Evolutionary conservation across 2,888 invertebrate species (phyloP), one percentile per base, ranked within the genome.

Genomic region (Athetis lepigone): DNA sequence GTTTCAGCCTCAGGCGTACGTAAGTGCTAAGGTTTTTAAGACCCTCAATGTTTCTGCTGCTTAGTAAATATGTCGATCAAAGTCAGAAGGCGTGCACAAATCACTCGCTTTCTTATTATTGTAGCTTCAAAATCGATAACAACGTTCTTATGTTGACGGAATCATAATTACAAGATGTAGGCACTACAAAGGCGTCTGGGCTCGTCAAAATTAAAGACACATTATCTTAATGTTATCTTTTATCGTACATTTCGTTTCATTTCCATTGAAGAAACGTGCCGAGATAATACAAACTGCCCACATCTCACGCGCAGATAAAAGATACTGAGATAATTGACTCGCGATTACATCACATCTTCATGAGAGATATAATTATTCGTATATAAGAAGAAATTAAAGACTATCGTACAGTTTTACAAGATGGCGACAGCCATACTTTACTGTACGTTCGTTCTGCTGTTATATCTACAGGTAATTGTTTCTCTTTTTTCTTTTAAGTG

Each of bases 371-470:
- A 88, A 88, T 82, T 82, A 82, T 80, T 85, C 81, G 78, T 86
- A 87, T 89, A 88, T 87, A 88, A 87, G 80, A 82, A 80, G 66
- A 71, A 65, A 75, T 74, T 67, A 67, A 74, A 79, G 63, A 77
- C 47, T 78, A 85, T 80, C 83, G 76, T 75, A 79, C 81, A 86
- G 80, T 80, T 89, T 87, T 86, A 82, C 79, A 85, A 82, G 78
- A 93, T 93, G 93, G 85, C 85, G 68, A 67, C 68, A 67, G 83
- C 84, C 75, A 86, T 81, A 80, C 72, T 86, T 75, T 73, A 79
- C 66, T 81, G 83, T 60, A 67, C 85, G 61, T 78, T 86, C 27
- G 69, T 85, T 70, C 77, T 90, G 59, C 69, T 90, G 40, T 68
- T 89, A 49, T 83, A 84, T 71, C 57, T 80, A 39, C 80, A 84